A percentile compares a stretch with the other conserved stretches of the same genome.
These are phyloP conservation scores for Solenopsis fugax DNA, from an alignment of 1,140 invertebrate genomes.

Conservation along the genomic window DNA sequence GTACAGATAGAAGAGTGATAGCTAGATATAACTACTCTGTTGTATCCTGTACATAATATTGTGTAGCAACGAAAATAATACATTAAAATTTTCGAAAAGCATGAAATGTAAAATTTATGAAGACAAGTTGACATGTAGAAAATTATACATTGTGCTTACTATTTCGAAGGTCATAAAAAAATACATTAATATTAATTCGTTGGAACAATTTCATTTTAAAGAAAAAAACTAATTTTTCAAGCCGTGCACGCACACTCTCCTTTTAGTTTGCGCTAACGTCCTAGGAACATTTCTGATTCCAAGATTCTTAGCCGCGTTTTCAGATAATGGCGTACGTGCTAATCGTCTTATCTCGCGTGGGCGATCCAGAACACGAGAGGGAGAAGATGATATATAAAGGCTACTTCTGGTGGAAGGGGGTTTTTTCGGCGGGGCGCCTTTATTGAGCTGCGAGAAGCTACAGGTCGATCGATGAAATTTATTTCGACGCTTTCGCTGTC, in stretches of 20 bases:
- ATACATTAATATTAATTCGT: conserved; percentile 2
- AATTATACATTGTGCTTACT: neutral
- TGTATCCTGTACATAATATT: neutral
- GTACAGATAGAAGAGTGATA: neutral
- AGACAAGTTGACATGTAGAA: neutral
- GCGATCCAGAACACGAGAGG: neutral
- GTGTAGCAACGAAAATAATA: neutral
- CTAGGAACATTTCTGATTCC: neutral
- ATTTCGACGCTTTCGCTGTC: conserved; percentile 42
- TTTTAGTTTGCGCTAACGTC: neutral
- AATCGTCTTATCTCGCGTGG: conserved; percentile 43
- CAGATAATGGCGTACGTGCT: conserved; percentile 54
- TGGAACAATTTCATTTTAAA: neutral
- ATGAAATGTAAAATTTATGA: neutral
- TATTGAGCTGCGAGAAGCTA: conserved; percentile 42
- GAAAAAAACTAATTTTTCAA: conserved; percentile 22
- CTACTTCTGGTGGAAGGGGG: neutral
- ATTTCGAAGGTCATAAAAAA: neutral
- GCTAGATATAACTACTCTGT: conserved; percentile 1
- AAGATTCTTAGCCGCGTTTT: conserved; percentile 32
- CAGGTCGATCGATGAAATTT: conserved; percentile 68
- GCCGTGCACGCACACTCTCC: conserved; percentile 12
- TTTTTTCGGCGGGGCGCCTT: neutral
- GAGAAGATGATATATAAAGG: neutral
- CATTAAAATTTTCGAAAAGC: neutral